Evolutionary conservation across 2,888 invertebrate genomes (phyloP).

Genomic region (Lepas anatifera): DNA sequence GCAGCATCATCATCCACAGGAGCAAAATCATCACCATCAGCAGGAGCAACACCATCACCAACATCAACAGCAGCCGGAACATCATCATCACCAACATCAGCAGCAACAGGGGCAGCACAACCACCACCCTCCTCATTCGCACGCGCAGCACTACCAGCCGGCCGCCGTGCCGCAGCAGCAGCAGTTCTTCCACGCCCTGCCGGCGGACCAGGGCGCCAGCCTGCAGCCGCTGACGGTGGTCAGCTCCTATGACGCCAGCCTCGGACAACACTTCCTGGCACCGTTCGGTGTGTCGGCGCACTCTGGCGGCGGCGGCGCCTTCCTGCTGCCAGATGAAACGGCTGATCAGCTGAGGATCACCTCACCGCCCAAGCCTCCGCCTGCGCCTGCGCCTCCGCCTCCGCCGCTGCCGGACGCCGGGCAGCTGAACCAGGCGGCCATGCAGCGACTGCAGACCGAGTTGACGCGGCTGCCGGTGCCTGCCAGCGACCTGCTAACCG

Average conservation of each 20-base stretch:
- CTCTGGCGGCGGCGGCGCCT: background rate
- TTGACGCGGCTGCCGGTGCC: background rate
- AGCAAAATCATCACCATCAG: background rate
- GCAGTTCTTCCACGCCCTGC: background rate
- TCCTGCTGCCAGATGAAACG: background rate
- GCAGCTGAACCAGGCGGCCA: background rate
- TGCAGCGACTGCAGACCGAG: background rate
- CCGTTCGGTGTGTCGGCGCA: background rate
- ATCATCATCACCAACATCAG: background rate
- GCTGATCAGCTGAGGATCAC: too few species aligned
- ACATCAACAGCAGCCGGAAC: background rate
- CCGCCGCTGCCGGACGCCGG: background rate
- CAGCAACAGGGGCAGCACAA: background rate
- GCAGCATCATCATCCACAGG: background rate
- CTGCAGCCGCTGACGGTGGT: background rate
- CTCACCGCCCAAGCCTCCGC: background rate
- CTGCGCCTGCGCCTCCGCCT: background rate
- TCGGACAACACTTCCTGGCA: background rate
- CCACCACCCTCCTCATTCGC: background rate
- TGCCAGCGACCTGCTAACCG: slow-evolving; percentile 11
- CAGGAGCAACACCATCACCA: background rate
- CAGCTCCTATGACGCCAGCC: background rate
- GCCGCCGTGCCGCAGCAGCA: background rate
- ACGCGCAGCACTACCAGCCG: background rate
- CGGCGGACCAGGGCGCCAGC: background rate